Conservation (phyloP, 2,797 vertebrate species). For the Botia almorhae region DNA sequence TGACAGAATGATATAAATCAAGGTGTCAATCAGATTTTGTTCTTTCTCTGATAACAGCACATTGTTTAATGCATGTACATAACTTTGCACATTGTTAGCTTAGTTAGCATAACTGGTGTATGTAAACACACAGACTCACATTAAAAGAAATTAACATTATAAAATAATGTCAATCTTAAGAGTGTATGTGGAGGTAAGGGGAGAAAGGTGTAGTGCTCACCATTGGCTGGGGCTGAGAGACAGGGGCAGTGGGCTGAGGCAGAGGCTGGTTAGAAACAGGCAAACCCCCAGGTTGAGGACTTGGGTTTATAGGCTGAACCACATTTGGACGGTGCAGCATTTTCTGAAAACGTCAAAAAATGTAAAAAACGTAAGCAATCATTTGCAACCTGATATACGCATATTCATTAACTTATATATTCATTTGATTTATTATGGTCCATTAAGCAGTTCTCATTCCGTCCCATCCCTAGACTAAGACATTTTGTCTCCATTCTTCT, state of each 20-base stretch:
- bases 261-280: slow-evolving; percentile 79
- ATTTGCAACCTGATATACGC: background rate
- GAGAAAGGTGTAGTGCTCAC: slow-evolving; percentile 72
- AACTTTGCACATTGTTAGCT: no score
- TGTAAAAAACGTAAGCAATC: background rate
- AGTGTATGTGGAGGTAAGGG: background rate
- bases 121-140: background rate
- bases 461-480: background rate
- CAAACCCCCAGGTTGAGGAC: slow-evolving; percentile 78
- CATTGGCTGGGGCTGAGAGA: slow-evolving; percentile 86
- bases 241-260: slow-evolving; percentile 79
- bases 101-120: no score
- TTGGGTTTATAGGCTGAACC: slow-evolving; percentile 86
- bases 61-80: no score
- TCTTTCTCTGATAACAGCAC: no score
- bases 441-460: background rate
- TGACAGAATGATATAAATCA: no score
- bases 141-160: background rate
- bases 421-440: no score
- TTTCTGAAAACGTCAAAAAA: slow-evolving; percentile 92
- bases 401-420: background rate
- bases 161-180: background rate
- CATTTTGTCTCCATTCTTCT: background rate
- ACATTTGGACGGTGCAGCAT: slow-evolving; percentile 93
- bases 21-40: no score